Conservation (phyloP, 2,888 invertebrate genomes). For the Metallyticus violacea region DNA sequence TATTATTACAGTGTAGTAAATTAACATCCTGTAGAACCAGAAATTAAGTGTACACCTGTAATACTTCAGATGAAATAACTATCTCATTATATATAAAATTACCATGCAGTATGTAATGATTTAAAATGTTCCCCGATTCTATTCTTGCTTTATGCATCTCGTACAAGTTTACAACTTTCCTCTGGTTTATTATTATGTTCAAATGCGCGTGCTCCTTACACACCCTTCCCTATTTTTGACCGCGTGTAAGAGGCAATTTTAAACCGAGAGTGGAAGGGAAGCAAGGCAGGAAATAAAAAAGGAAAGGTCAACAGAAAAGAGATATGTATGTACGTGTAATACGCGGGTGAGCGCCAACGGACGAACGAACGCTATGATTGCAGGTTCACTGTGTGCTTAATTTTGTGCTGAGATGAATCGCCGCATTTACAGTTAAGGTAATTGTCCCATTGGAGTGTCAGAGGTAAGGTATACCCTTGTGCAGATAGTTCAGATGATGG, state of each 20-base stretch:
- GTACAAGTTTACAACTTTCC: too few species aligned
- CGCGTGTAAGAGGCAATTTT: not conserved
- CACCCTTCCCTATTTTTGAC: not conserved
- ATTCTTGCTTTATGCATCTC: too few species aligned
- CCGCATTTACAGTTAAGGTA: not conserved
- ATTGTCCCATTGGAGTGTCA: not conserved
- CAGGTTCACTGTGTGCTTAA: not conserved
- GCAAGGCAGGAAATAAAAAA: not conserved
- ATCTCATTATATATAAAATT: too few species aligned
- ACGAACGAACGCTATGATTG: not conserved
- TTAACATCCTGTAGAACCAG: too few species aligned
- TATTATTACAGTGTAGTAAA: too few species aligned
- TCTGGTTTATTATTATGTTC: too few species aligned
- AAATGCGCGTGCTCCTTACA: not conserved
- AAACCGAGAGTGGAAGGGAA: not conserved
- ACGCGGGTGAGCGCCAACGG: not conserved
- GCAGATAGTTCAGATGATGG: not conserved
- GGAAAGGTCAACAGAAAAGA: not conserved
- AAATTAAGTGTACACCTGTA: too few species aligned
- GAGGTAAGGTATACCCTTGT: not conserved
- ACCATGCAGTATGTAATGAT: too few species aligned
- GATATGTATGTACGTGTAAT: not conserved
- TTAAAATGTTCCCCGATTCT: too few species aligned
- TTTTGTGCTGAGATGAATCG: not conserved
- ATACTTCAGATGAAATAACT: too few species aligned